Conservation (phyloP, 1,140 invertebrate species). For the Macrosteles quadrilineatus region DNA sequence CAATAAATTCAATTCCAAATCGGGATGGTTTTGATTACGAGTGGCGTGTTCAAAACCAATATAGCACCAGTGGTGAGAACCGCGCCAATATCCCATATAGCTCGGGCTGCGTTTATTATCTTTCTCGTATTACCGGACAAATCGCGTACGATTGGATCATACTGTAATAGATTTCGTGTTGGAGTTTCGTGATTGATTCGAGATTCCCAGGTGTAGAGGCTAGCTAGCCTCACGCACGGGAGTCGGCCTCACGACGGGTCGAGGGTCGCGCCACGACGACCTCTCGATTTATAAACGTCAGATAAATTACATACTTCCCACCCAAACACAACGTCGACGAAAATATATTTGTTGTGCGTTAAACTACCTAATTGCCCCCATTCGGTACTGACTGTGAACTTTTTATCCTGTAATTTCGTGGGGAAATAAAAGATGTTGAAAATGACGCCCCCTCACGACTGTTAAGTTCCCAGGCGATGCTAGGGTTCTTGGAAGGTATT, state of each 20-base stretch:
- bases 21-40: no score
- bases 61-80: no score
- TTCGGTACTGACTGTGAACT: constrained; percentile 3
- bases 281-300: constrained; percentile 14
- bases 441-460: neutral
- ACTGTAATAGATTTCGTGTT: neutral
- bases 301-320: constrained; percentile 16
- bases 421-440: constrained; percentile 9
- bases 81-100: no score
- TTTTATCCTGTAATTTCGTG: constrained; percentile 11
- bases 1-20: no score
- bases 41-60: no score
- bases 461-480: no score
- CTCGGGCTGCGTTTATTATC: neutral
- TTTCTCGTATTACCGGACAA: neutral
- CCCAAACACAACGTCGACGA: constrained; percentile 8
- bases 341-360: constrained; percentile 16
- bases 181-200: neutral
- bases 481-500: no score
- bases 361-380: constrained; percentile 13
- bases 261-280: neutral
- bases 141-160: constrained; percentile 2
- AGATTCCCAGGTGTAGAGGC: neutral
- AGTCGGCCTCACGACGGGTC: neutral
- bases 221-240: neutral